These are phyloP conservation scores for Pseudomyrmex dendroicus DNA, from an alignment of 1,140 invertebrate genomes.

Conservation along the genomic window DNA sequence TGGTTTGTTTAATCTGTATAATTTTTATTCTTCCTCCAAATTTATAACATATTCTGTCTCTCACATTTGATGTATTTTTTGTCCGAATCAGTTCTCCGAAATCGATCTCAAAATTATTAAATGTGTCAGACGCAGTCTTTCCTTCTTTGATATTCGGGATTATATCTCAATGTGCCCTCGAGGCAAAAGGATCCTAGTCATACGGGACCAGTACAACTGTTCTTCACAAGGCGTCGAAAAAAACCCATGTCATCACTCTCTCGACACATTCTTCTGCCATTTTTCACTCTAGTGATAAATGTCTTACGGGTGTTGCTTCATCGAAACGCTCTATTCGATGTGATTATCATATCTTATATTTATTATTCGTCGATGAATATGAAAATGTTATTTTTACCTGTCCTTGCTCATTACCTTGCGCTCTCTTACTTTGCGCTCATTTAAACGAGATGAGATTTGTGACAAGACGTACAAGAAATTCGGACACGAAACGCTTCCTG, in stretches of 20 bases:
- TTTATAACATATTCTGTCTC: not conserved
- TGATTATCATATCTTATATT: not conserved
- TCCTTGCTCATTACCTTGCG: not conserved
- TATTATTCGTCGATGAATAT: not conserved
- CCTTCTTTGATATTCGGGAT: not conserved
- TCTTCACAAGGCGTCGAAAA: not conserved
- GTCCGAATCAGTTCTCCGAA: no score
- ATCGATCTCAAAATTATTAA: no score
- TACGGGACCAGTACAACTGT: not conserved
- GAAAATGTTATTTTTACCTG: not conserved
- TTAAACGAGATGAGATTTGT: not conserved
- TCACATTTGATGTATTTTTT: no score
- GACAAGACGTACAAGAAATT: not conserved
- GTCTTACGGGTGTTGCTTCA: not conserved
- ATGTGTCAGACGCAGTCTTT: not conserved
- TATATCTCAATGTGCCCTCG: not conserved
- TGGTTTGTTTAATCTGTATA: not conserved
- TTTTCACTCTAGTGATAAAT: slow-evolving; percentile 24
- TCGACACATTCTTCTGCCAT: slow-evolving; percentile 30
- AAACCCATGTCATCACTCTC: slow-evolving; percentile 39
- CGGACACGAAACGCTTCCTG: not conserved
- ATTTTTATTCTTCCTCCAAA: not conserved
- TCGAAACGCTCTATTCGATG: not conserved
- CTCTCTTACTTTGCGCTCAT: not conserved
- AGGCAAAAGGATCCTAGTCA: not conserved